Base-by-base conservation (phyloP, 2,888 invertebrate genomes). In the Caenorhabditis becei region DNA sequence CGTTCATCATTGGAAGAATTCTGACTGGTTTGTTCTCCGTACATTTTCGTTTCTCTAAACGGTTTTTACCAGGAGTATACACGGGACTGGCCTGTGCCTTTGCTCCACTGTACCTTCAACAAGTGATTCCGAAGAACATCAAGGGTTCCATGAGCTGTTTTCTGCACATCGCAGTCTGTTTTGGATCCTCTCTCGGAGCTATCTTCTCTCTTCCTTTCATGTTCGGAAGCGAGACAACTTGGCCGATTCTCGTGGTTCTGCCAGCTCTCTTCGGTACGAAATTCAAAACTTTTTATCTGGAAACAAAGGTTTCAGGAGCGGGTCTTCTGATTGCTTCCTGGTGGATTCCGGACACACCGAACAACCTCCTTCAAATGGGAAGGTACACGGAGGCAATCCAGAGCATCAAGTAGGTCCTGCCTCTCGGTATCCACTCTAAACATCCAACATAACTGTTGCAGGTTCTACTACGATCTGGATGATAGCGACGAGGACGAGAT, bases 81-180 rank as follows among this genome's bases (percentile, higher is more conserved):
- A 85, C 87, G 2, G 89, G 89, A 3, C 44, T 89, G 10, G 86
- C 82, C 0, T 88, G 87, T 44, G 87, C 88, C 5, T 78, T 89
- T 35, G 80, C 86, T 14, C 89, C 89, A 1, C 69, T 89, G 4
- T 89, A 83, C 74, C 72, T 89, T 0, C 87, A 88, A 54, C 88
- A 89, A 71, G 71, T 89, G 10, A 85, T 87, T 8, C 89, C 89
- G 1, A 86, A 86, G 32, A 80, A 87, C 20, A 86, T 89, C n/a
- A 89, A 88, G 75, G 86, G 87, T 23, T 83, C 86, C 1, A 78
- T 87, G 56, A 80, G 83, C 44, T 87, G 87, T 56, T 89, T 87
- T 49, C 82, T 89, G 18, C 89, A 89, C 77, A 89, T 89, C 18
- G 81, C 87, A 1, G 88, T 89, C 0, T 88, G 88, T 70, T 82